phyloP scores from a whole-genome alignment of 2,113 vertebrate species.

The Gambusia holbrooki region DNA sequence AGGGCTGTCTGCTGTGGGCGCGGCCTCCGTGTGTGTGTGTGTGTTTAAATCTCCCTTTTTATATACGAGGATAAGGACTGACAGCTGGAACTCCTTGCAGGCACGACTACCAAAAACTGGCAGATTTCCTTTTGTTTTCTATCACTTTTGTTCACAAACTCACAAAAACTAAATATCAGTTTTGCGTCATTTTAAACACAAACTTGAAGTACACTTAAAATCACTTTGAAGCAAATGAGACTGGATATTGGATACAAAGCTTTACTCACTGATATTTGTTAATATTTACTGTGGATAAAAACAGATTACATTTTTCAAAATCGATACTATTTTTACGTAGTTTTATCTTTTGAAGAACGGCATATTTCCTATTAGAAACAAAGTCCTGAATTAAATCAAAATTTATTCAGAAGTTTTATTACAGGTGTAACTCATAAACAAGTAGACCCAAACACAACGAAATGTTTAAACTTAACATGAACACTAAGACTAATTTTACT shows the following conservation, averaged over 20 bases:
- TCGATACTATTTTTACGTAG: too few relatives aligned
- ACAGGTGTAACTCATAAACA: too few relatives aligned
- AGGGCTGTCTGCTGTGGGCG: conserved; percentile 21
- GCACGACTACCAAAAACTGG: not conserved
- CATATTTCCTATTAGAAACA: too few relatives aligned
- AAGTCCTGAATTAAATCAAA: too few relatives aligned
- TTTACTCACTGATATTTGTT: not conserved
- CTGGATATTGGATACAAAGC: not conserved
- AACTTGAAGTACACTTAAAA: too few relatives aligned
- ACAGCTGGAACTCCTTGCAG: conserved; percentile 13
- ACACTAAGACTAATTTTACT: too few relatives aligned
- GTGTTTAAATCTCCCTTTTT: conserved; percentile 15
- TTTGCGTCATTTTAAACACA: not conserved
- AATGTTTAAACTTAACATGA: too few relatives aligned
- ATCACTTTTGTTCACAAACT: not conserved
- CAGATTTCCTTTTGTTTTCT: not conserved
- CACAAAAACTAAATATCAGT: not conserved
- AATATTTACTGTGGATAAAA: not conserved
- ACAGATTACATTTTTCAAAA: not conserved
- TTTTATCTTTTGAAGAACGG: too few relatives aligned
- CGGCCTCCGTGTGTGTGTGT: not conserved
- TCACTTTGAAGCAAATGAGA: not conserved
- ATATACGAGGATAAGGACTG: conserved; percentile 3
- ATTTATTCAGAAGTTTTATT: too few relatives aligned
- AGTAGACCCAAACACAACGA: too few relatives aligned